phyloP scores from a whole-genome alignment of 2,113 vertebrate genomes.

The Centropus bengalensis region DNA sequence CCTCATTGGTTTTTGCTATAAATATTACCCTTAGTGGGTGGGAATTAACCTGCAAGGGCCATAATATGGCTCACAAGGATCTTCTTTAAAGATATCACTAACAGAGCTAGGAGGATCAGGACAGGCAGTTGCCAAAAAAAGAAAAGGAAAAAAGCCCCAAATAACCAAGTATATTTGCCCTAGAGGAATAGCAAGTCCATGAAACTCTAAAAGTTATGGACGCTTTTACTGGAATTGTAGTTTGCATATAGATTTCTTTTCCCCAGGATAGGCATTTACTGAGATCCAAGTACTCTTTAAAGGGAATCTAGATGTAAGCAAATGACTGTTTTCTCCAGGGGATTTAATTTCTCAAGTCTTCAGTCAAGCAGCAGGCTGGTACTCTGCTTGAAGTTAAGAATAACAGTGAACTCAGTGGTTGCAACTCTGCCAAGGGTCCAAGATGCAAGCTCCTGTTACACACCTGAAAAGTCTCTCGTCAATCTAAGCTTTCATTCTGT shows the following conservation, averaged over 20 bases:
- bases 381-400: background rate
- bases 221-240: constrained; percentile 1
- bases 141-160: background rate
- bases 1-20: background rate
- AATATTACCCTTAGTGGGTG: background rate
- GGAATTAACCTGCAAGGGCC: background rate
- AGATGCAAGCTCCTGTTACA: background rate
- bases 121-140: constrained; percentile 21
- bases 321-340: background rate
- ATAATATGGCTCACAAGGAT: constrained; percentile 8
- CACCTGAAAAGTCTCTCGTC: background rate
- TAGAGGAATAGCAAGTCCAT: constrained; percentile 1
- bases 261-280: background rate
- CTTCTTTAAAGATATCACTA: background rate
- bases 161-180: constrained; percentile 3
- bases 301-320: constrained; percentile 9
- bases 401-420: background rate
- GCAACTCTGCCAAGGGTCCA: background rate
- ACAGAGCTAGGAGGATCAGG: background rate
- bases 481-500: background rate
- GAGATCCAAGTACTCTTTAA: background rate
- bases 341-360: background rate
- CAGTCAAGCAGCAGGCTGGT: background rate
- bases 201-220: constrained; percentile 20
- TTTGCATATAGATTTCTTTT: constrained; percentile 15